phyloP scores from a whole-genome alignment of 2,888 invertebrate genomes.

The Cepaea hortensis region DNA sequence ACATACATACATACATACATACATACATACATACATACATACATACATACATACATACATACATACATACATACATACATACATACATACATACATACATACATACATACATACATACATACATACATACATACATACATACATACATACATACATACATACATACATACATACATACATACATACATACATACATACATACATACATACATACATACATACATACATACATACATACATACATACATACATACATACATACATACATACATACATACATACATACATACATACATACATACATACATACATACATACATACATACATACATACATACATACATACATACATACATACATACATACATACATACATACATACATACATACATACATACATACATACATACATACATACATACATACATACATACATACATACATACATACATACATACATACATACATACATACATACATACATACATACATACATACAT shows the following conservation, averaged over 20 bases:
- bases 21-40: not conserved
- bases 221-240: constrained; percentile 28
- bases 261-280: no score
- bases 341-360: constrained; percentile 24
- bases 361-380: not conserved
- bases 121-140: no score
- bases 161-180: no score
- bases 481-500: not conserved
- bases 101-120: not conserved
- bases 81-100: constrained; percentile 1
- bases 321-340: constrained; percentile 30
- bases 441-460: constrained; percentile 16
- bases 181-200: no score
- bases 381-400: no score
- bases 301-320: constrained; percentile 23
- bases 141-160: no score
- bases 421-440: constrained; percentile 7
- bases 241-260: not conserved
- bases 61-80: not conserved
- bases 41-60: not conserved
- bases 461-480: not conserved
- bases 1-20: no score
- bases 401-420: not conserved
- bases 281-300: not conserved
- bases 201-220: no score